Evolutionary conservation across 1,140 invertebrate genomes (phyloP).

Genomic region (Leptinotarsa undecemlineata): DNA sequence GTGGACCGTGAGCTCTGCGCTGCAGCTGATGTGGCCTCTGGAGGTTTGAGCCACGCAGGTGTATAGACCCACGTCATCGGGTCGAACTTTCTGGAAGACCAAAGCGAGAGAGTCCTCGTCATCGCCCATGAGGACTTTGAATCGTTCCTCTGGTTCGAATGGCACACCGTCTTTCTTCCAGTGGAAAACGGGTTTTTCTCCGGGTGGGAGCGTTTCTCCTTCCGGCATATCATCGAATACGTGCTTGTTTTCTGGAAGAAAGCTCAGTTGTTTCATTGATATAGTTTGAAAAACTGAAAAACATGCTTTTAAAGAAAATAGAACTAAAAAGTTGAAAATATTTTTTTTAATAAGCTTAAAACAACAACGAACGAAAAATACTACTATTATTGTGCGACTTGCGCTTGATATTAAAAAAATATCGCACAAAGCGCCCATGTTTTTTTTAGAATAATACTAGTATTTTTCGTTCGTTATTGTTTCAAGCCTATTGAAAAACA

Average conservation of each 20-base stretch:
- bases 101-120: slow-evolving; percentile 90
- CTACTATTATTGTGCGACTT: too few relatives aligned
- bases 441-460: too few relatives aligned
- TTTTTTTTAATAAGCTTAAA: too few relatives aligned
- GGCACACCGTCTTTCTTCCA: slow-evolving; percentile 90
- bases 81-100: slow-evolving; percentile 91
- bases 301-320: too few relatives aligned
- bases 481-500: too few relatives aligned
- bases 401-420: too few relatives aligned
- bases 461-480: too few relatives aligned
- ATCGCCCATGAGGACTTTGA: slow-evolving; percentile 90
- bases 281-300: too few relatives aligned
- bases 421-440: too few relatives aligned
- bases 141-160: slow-evolving; percentile 90
- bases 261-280: neutral
- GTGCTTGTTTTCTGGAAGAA: slow-evolving; percentile 71
- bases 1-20: slow-evolving; percentile 90
- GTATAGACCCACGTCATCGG: slow-evolving; percentile 91
- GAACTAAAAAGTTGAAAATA: too few relatives aligned
- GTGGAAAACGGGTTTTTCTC: slow-evolving; percentile 79
- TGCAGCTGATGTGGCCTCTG: slow-evolving; percentile 90
- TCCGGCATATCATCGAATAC: slow-evolving; percentile 75
- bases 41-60: slow-evolving; percentile 93
- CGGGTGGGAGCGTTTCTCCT: slow-evolving; percentile 69
- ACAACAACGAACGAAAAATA: too few relatives aligned